Evolutionary conservation across 2,888 invertebrate genomes (phyloP), one percentile per base, ranked within the genome.

Genomic region (Sinodicranocentrus sp.): DNA sequence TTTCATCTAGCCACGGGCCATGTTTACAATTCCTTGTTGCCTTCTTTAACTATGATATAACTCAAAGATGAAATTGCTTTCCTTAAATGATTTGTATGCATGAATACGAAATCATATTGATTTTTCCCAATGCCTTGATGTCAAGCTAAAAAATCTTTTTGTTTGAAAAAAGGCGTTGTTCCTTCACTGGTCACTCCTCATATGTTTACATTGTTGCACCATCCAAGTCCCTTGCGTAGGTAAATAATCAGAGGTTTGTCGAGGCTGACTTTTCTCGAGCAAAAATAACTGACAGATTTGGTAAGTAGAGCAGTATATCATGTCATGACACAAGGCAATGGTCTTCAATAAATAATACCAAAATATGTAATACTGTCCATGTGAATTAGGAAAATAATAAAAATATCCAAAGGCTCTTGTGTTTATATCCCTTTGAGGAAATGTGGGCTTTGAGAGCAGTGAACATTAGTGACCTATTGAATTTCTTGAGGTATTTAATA

Each of bases 251-350:
- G 17, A 17, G 17, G 48, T 48, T 48, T n/a, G n/a, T n/a, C n/a
- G n/a, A n/a, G n/a, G n/a, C n/a, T n/a, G n/a, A n/a, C n/a, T 48
- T 48, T 48, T 48, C 15, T 48, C 28, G 21, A 28, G 17, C 17
- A n/a, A 65, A 65, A 65, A 25, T 70, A 25, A 25, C 44, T 54
- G 70, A 70, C 70, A 70, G 70, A 70, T 70, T 52, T 70, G 52
- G 26, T 70, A 52, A 70, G 70, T 70, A 54, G 70, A 70, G 70
- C 70, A 70, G 70, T 70, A 68, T 68, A 68, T 68, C 59, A 59
- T 59, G 59, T 59, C 59, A 59, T 19, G n/a, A n/a, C n/a, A n/a
- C n/a, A 59, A 59, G 25, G 19, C 59, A 59, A 59, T 19, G 13
- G 23, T 23, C 17, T 21, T 3, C 23, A 59, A 48, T 48, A 48